Evolutionary conservation across 2,113 vertebrate genomes (phyloP).

Genomic region (Tragelaphus imberbis): DNA sequence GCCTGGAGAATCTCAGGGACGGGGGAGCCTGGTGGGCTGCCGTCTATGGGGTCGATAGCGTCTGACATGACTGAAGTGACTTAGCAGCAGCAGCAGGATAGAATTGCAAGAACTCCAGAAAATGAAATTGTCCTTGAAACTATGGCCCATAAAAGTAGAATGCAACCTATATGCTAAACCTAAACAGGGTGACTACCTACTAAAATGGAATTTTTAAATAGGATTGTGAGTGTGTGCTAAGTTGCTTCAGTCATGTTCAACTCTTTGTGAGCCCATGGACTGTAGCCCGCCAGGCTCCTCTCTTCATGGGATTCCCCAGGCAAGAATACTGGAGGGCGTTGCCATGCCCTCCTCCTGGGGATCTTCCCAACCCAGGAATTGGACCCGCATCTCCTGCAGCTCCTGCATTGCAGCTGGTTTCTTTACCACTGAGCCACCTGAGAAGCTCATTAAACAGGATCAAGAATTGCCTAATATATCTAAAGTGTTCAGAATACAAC

Average conservation of each 20-base stretch:
- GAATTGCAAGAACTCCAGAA: background rate
- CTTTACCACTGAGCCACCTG: background rate
- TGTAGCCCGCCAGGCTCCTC: background rate
- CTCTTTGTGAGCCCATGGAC: background rate
- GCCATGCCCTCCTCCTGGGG: background rate
- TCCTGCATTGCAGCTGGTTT: background rate
- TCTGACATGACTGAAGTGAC: rapidly evolving
- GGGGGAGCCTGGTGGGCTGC: background rate
- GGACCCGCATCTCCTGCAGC: rapidly evolving
- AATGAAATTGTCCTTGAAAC: background rate
- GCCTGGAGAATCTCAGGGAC: rapidly evolving
- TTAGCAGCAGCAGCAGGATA: background rate
- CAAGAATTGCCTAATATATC: background rate
- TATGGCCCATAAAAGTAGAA: background rate
- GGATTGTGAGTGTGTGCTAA: background rate
- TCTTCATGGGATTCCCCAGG: background rate
- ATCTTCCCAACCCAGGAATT: background rate
- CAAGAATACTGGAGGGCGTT: background rate
- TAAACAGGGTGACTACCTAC: background rate
- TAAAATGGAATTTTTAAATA: background rate
- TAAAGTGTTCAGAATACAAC: background rate
- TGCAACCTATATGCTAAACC: background rate
- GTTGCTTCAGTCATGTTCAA: background rate
- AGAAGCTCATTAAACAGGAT: background rate
- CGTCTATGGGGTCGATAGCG: rapidly evolving